Percentiles rank a stretch among this genome's conserved stretches.
Conservation (phyloP, 37 sponge, comb jelly and placozoan species). For the Tethya wilhelma region DNA sequence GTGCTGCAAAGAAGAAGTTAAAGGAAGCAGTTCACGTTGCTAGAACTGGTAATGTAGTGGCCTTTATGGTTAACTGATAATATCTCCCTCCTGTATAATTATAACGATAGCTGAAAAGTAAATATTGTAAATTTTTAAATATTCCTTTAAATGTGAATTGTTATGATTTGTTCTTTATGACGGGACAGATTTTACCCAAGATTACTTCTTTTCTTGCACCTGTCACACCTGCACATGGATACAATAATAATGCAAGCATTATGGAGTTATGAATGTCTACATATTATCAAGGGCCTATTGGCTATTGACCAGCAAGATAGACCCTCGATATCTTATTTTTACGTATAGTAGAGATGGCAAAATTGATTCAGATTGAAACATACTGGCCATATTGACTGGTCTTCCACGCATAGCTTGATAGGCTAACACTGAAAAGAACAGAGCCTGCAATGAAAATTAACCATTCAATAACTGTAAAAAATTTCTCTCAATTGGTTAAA, state of each 20-base stretch:
- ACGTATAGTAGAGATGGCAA: no score
- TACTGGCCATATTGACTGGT: slow-evolving; percentile 45
- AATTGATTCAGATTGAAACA: not conserved
- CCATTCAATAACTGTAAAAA: no score
- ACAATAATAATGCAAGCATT: not conserved
- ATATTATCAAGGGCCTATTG: no score
- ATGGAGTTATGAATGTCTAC: not conserved
- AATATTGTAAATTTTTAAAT: no score
- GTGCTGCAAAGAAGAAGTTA: not conserved
- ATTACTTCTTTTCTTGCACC: slow-evolving; percentile 57
- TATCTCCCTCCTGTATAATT: no score
- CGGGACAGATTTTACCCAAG: slow-evolving; percentile 69
- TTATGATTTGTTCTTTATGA: not conserved
- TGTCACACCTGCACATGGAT: slow-evolving; percentile 44
- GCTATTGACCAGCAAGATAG: no score
- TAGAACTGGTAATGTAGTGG: slow-evolving; percentile 36
- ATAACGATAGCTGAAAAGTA: no score
- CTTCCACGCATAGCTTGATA: slow-evolving; percentile 41
- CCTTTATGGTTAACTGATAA: not conserved
- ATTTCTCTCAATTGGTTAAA: not conserved
- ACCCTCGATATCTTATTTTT: no score
- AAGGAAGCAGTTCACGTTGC: slow-evolving; percentile 35
- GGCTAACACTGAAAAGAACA: slow-evolving; percentile 72
- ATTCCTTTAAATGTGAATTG: not conserved
- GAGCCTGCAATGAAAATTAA: slow-evolving; percentile 38